Base-by-base conservation (phyloP, 2,888 invertebrate genomes). In the Microctonus brassicae region DNA sequence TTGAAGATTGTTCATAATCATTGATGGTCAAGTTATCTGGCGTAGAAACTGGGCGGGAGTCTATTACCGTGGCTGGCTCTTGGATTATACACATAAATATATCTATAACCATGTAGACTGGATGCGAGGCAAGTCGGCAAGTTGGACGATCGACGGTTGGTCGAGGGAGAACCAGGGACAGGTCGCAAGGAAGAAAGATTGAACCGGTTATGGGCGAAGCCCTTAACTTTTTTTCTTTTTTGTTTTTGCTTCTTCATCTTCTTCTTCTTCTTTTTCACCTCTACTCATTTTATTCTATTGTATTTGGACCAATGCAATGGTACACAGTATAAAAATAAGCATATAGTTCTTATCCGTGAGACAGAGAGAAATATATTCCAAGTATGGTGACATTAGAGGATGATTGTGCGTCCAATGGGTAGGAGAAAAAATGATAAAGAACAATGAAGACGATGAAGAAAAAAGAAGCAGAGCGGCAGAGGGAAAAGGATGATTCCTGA, bases 121-220 rank as follows among this genome's bases (percentile, higher is more conserved):
- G 29, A 61, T 58, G 33, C 61, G 17, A 52, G 60, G 61, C 62
- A 60, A 24, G 57, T 60, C 39, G 36, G 64, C 36, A 42, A 47
- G 52, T 70, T 64, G 62, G 61, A 58, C 64, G 71, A 39, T 65
- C 61, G 39, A 55, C 42, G 80, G 83, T 81, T 81, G 78, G 81
- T 68, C 74, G 78, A 61, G 42, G 70, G 76, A 74, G 75, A 70
- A 64, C 65, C 70, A 77, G 65, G 73, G 72, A 73, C 60, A 70
- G 69, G 61, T 65, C 66, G 52, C 62, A 64, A 64, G 73, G 64
- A 67, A 69, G 73, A 83, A 79, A 81, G 80, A 78, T 75, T 78
- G 83, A 87, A 87, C 87, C 87, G 87, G 87, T 87, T 86, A 86
- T 86, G 87, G 87, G 87, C 85, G 87, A 86, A 86, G 85, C 86